Percentiles rank a stretch among this genome's conserved stretches.
phyloP scores from a whole-genome alignment of 2,113 vertebrate species.

The Suncus etruscus region DNA sequence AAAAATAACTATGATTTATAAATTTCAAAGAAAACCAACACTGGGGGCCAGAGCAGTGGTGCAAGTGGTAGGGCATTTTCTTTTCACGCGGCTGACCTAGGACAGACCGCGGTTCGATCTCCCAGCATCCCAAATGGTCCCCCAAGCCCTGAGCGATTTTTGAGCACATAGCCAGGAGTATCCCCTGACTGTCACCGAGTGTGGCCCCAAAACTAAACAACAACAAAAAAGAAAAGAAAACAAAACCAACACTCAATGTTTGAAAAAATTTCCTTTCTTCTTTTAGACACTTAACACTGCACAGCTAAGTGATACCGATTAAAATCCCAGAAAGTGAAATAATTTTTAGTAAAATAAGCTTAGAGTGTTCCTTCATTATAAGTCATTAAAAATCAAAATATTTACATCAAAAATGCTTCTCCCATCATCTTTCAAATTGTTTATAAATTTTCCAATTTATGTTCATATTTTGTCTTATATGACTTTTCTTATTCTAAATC shows the following conservation, averaged over 20 bases:
- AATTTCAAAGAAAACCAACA: background rate
- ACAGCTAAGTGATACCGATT: background rate
- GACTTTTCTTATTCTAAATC: background rate
- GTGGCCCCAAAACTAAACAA: no score
- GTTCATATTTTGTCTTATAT: background rate
- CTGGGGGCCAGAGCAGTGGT: background rate
- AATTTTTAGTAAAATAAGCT: background rate
- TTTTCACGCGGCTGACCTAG: no score
- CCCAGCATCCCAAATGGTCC: no score
- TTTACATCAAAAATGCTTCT: background rate
- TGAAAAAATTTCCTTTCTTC: background rate
- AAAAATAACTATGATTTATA: background rate
- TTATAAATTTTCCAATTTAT: background rate
- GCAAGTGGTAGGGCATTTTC: no score
- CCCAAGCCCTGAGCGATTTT: no score
- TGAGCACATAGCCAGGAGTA: no score
- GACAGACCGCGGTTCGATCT: no score
- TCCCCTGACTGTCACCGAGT: no score
- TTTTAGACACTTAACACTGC: background rate
- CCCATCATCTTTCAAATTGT: background rate
- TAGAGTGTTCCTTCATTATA: background rate
- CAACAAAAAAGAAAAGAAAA: background rate
- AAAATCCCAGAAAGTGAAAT: background rate
- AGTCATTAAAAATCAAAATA: constrained; percentile 40
- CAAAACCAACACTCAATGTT: background rate